A percentile compares a stretch with the other conserved stretches of the same genome.
Evolutionary conservation across 1,140 invertebrate genomes (phyloP).

Genomic region (Drosophila athabasca): DNA sequence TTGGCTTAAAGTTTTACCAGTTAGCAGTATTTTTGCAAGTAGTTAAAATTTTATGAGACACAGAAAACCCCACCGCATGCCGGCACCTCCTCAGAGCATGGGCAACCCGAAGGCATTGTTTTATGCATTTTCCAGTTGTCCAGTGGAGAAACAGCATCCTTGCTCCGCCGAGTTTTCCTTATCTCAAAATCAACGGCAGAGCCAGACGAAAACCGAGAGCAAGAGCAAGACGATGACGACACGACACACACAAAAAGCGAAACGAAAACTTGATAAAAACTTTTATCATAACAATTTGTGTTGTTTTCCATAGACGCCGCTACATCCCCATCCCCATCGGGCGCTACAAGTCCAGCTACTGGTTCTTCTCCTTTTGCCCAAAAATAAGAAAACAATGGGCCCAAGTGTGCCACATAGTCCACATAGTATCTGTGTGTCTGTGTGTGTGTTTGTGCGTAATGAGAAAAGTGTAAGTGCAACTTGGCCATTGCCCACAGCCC

Average conservation of each 20-base stretch:
- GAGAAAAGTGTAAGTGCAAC: constrained; percentile 77
- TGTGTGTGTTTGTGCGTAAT: constrained; percentile 48
- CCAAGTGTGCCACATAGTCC: constrained; percentile 9
- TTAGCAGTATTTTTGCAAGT: constrained; percentile 80
- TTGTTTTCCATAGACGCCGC: constrained; percentile 60
- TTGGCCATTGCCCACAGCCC: constrained; percentile 32
- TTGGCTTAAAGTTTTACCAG: constrained; percentile 81
- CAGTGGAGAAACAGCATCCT: constrained; percentile 5
- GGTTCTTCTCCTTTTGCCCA: constrained; percentile 6
- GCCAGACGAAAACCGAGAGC: constrained; percentile 21
- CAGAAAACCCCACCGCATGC: constrained; percentile 33
- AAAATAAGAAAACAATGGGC: constrained; percentile 46
- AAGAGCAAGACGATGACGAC: constrained; percentile 41
- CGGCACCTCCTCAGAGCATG: not conserved
- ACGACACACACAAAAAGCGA: constrained; percentile 47
- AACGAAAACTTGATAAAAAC: constrained; percentile 80
- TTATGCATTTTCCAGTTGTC: constrained; percentile 54
- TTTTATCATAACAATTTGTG: constrained; percentile 82
- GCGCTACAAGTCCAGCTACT: too few relatives aligned
- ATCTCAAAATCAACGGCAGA: constrained; percentile 62
- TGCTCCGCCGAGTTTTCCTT: constrained; percentile 14
- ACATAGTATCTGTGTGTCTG: constrained; percentile 20
- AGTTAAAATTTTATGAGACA: constrained; percentile 79
- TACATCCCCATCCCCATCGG: too few relatives aligned
- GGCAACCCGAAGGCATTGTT: constrained; percentile 48